phyloP scores from a whole-genome alignment of 1,140 invertebrate genomes.

The Arion vulgaris region DNA sequence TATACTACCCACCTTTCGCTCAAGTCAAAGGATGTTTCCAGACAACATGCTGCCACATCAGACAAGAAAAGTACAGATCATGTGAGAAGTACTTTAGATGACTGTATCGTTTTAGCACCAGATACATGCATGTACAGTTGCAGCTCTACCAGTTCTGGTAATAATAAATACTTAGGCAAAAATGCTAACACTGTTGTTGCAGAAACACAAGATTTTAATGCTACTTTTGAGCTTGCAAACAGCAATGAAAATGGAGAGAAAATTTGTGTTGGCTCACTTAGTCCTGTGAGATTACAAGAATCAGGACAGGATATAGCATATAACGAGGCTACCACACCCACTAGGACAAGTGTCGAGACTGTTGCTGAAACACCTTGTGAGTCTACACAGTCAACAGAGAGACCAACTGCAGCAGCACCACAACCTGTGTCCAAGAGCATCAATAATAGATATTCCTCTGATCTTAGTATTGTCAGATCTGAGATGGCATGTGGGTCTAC shows the following conservation, averaged over 20 bases:
- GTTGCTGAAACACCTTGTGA: not conserved
- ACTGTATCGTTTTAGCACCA: not conserved
- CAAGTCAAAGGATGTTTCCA: not conserved
- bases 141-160: not conserved
- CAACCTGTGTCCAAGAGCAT: no score
- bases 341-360: not conserved
- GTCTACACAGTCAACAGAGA: no score
- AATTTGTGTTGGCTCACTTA: not conserved
- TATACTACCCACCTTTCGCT: not conserved
- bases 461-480: no score
- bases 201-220: constrained; percentile 1
- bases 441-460: no score
- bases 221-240: not conserved
- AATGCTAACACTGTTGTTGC: not conserved
- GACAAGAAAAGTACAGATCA: not conserved
- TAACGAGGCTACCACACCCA: not conserved
- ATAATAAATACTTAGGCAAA: not conserved
- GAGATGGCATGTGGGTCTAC: no score
- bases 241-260: not conserved
- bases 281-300: not conserved
- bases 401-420: no score
- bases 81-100: not conserved
- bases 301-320: not conserved
- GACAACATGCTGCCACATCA: not conserved
- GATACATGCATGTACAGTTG: not conserved